Evolutionary conservation across 2,797 vertebrate species (phyloP).

Genomic region (Lagodon rhomboides): DNA sequence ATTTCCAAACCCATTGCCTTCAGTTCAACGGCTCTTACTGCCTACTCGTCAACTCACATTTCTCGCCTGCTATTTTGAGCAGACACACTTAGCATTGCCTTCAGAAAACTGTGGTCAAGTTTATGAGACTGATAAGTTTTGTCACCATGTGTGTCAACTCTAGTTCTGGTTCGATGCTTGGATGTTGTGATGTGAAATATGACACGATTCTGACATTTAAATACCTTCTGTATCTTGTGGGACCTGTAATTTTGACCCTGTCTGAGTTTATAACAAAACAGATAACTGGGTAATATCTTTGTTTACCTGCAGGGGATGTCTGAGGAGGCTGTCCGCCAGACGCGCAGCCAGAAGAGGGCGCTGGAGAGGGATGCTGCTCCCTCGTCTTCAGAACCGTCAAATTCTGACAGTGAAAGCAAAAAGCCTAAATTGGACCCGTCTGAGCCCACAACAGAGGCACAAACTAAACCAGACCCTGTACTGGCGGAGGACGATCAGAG

Average conservation of each 20-base stretch:
- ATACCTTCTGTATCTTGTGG: neutral
- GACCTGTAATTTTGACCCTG: neutral
- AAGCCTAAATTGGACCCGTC: slow-evolving; percentile 90
- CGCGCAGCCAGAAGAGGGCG: slow-evolving; percentile 95
- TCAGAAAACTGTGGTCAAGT: no score
- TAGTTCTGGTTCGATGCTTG: neutral
- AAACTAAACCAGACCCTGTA: slow-evolving; percentile 41
- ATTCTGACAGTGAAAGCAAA: slow-evolving; percentile 89
- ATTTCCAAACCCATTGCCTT: neutral
- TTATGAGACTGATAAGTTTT: neutral
- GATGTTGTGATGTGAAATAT: neutral
- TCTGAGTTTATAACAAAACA: slow-evolving; percentile 10
- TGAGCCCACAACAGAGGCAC: slow-evolving; percentile 41
- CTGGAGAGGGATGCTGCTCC: slow-evolving; percentile 88
- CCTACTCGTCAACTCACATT: neutral
- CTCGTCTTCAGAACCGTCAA: slow-evolving; percentile 81
- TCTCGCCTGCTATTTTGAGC: no score
- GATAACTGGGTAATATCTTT: slow-evolving; percentile 14
- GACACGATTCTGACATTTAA: neutral
- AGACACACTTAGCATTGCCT: no score
- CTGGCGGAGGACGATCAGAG: slow-evolving; percentile 45
- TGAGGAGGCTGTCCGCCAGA: slow-evolving; percentile 94
- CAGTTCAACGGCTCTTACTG: neutral
- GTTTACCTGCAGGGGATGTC: slow-evolving; percentile 88
- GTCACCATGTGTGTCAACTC: neutral